These are phyloP conservation scores for Caenorhabditis afra DNA, from an alignment of 2,888 invertebrate genomes.

Conservation along the genomic window DNA sequence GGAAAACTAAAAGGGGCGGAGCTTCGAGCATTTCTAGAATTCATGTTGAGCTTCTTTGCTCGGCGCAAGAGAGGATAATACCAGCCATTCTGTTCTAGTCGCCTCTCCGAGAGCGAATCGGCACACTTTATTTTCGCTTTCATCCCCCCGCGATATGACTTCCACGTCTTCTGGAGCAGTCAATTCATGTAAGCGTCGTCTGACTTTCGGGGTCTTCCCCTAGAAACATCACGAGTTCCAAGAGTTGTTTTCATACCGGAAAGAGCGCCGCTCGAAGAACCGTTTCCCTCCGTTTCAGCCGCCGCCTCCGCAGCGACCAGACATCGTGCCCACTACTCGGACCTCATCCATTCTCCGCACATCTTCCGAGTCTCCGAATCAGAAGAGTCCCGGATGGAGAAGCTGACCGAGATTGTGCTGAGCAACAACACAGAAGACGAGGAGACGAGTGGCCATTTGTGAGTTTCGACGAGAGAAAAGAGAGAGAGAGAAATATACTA, in stretches of 20 bases:
- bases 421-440: constrained; percentile 7
- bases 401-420: constrained; percentile 40
- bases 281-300: constrained; percentile 29
- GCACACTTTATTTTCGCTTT: neutral
- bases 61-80: constrained; percentile 20
- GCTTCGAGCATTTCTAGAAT: constrained; percentile 21
- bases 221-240: too few relatives aligned
- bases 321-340: constrained; percentile 50
- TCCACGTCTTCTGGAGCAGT: constrained; percentile 23
- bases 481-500: too few relatives aligned
- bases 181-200: constrained; percentile 23
- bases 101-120: too few relatives aligned
- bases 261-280: constrained; percentile 15
- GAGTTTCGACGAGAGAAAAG: constrained; percentile 7
- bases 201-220: too few relatives aligned
- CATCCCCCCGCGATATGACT: constrained; percentile 14
- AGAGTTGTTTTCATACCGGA: constrained; percentile 11
- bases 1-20: constrained; percentile 17
- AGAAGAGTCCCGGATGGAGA: constrained; percentile 43
- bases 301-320: constrained; percentile 23
- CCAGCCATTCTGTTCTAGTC: neutral
- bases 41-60: constrained; percentile 42
- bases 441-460: constrained; percentile 29
- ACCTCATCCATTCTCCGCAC: constrained; percentile 50
- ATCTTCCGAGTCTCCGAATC: constrained; percentile 45